phyloP scores from a whole-genome alignment of 2,113 vertebrate genomes.

The Ophthalmotilapia sp. region DNA sequence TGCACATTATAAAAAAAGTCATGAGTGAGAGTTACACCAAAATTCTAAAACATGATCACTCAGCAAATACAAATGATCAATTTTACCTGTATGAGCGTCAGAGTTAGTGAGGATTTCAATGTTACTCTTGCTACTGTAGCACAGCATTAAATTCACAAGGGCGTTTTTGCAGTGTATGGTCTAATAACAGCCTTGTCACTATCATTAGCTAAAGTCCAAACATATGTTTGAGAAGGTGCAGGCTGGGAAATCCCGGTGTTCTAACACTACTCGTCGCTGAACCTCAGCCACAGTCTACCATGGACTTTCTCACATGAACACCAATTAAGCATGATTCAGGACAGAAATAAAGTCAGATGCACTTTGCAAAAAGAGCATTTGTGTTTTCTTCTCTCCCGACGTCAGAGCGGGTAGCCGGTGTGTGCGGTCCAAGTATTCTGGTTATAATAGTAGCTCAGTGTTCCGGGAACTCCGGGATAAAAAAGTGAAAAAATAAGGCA shows the following conservation, averaged over 20 bases:
- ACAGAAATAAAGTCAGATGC: constrained; percentile 52
- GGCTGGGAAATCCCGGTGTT: constrained; percentile 2
- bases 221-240: not conserved
- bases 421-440: constrained; percentile 68
- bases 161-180: not conserved
- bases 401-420: constrained; percentile 51
- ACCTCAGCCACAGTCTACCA: constrained; percentile 13
- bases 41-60: not conserved
- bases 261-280: constrained; percentile 7
- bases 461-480: constrained; percentile 66
- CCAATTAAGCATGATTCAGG: constrained; percentile 47
- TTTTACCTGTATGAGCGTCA: not conserved
- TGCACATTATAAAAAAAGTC: not conserved
- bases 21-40: not conserved
- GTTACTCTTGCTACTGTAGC: not conserved
- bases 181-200: constrained; percentile 5
- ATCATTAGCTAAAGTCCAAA: constrained; percentile 1
- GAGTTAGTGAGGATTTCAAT: not conserved
- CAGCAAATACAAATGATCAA: not conserved
- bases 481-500: constrained; percentile 47
- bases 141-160: not conserved
- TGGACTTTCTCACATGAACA: constrained; percentile 43
- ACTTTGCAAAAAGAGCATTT: constrained; percentile 43
- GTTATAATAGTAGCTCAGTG: constrained; percentile 63
- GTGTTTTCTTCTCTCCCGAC: constrained; percentile 27